A percentile compares a stretch with the other conserved stretches of the same genome.
phyloP scores from a whole-genome alignment of 2,797 vertebrate species.

The Liasis olivaceus region DNA sequence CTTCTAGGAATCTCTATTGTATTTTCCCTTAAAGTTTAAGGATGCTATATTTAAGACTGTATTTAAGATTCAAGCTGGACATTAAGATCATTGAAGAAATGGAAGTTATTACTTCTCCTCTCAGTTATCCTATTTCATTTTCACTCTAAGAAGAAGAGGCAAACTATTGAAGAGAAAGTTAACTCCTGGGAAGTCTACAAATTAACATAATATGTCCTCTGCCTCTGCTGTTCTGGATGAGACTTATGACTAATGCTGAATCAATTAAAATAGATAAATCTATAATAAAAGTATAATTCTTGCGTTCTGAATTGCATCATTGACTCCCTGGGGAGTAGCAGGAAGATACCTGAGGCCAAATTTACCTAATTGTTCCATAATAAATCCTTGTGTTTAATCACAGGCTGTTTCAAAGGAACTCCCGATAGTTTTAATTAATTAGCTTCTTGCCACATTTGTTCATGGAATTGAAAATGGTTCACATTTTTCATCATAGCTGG shows the following conservation, averaged over 20 bases:
- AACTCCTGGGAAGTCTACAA: constrained; percentile 48
- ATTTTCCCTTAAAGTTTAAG: neutral
- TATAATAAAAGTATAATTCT: constrained; percentile 48
- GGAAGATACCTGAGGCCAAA: constrained; percentile 61
- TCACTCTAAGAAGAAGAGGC: neutral
- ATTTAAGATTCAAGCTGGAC: constrained; percentile 16
- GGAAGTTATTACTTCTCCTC: constrained; percentile 18
- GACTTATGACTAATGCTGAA: constrained; percentile 58
- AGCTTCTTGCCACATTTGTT: constrained; percentile 44
- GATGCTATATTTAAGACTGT: constrained; percentile 30
- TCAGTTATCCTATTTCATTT: constrained; percentile 36
- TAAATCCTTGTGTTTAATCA: constrained; percentile 67
- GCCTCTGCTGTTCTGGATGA: constrained; percentile 48
- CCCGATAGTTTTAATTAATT: constrained; percentile 63
- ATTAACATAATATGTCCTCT: constrained; percentile 56
- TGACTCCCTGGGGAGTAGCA: neutral
- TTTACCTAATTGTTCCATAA: constrained; percentile 60
- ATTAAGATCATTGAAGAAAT: constrained; percentile 23
- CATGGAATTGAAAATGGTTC: constrained; percentile 52
- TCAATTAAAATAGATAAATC: constrained; percentile 67
- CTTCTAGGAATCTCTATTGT: neutral
- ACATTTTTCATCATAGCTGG: constrained; percentile 34
- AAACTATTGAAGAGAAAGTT: constrained; percentile 41
- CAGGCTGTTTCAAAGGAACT: constrained; percentile 58
- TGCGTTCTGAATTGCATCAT: constrained; percentile 48